Conservation (phyloP, 2,888 invertebrate species). For the Melanophora roralis region DNA sequence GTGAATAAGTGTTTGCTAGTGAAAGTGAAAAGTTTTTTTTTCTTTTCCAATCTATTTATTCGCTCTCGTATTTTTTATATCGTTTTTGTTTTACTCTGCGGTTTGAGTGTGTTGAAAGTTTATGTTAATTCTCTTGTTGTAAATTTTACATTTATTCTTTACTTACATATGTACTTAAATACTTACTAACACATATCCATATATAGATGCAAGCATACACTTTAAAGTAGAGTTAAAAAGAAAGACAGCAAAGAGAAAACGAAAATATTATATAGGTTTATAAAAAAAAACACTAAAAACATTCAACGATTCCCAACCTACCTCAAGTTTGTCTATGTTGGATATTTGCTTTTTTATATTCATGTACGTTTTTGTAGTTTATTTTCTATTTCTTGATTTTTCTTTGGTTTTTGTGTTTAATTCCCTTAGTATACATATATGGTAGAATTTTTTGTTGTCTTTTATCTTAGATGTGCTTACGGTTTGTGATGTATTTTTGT, state of each 20-base stretch:
- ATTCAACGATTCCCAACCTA: constrained; percentile 72
- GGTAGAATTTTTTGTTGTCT: constrained; percentile 28
- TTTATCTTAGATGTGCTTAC: not conserved
- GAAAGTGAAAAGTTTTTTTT: constrained; percentile 56
- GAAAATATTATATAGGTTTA: constrained; percentile 1
- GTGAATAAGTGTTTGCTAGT: constrained; percentile 41
- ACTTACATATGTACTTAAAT: not conserved
- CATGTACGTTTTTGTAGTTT: constrained; percentile 49
- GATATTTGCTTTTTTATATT: constrained; percentile 33
- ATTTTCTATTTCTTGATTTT: constrained; percentile 24
- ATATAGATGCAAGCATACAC: not conserved
- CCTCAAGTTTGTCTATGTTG: constrained; percentile 75
- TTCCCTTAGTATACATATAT: constrained; percentile 13
- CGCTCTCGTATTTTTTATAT: constrained; percentile 38
- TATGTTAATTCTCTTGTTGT: constrained; percentile 52
- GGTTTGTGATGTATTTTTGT: not conserved
- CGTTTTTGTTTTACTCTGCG: constrained; percentile 19
- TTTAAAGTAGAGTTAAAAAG: constrained; percentile 36
- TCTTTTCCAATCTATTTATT: constrained; percentile 34
- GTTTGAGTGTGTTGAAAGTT: constrained; percentile 10
- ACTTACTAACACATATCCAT: not conserved
- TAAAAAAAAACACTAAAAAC: too few relatives aligned
- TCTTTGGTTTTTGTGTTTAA: constrained; percentile 22
- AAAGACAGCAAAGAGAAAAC: constrained; percentile 27
- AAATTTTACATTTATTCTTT: constrained; percentile 48